phyloP scores from a whole-genome alignment of 2,888 invertebrate species.

The Drosophila quinaria region DNA sequence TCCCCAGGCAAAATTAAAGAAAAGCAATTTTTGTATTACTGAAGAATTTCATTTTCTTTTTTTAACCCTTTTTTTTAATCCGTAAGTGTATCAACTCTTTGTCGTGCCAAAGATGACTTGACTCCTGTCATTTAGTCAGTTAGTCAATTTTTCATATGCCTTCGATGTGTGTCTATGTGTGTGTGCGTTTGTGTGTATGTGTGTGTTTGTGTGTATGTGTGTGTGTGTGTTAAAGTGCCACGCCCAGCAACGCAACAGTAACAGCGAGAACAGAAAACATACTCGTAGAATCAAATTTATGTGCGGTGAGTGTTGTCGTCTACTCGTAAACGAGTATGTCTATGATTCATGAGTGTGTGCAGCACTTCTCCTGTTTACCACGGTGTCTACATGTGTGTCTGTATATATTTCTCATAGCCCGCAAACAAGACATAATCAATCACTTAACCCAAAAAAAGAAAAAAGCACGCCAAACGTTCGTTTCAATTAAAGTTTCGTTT shows the following conservation, averaged over 20 bases:
- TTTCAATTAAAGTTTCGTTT: conserved; percentile 77
- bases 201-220: conserved; percentile 21
- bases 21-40: too few species aligned
- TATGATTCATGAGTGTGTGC: conserved; percentile 8
- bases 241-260: conserved; percentile 55
- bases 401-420: conserved; percentile 30
- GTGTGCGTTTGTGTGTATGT: conserved; percentile 18
- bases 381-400: conserved; percentile 18
- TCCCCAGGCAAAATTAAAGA: too few species aligned
- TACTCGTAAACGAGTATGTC: neutral
- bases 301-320: conserved; percentile 29
- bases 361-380: conserved; percentile 1
- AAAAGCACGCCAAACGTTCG: conserved; percentile 62
- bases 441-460: conserved; percentile 68
- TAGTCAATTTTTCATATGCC: conserved; percentile 61
- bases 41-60: too few species aligned
- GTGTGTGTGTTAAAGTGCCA: conserved; percentile 45
- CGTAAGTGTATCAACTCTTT: neutral
- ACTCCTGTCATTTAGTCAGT: conserved; percentile 36
- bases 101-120: neutral
- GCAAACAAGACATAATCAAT: conserved; percentile 77
- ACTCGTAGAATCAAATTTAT: conserved; percentile 44
- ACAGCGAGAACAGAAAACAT: conserved; percentile 25
- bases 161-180: conserved; percentile 9
- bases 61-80: neutral